Conservation (phyloP, 2,113 vertebrate genomes). For the Cinclus cinclus region DNA sequence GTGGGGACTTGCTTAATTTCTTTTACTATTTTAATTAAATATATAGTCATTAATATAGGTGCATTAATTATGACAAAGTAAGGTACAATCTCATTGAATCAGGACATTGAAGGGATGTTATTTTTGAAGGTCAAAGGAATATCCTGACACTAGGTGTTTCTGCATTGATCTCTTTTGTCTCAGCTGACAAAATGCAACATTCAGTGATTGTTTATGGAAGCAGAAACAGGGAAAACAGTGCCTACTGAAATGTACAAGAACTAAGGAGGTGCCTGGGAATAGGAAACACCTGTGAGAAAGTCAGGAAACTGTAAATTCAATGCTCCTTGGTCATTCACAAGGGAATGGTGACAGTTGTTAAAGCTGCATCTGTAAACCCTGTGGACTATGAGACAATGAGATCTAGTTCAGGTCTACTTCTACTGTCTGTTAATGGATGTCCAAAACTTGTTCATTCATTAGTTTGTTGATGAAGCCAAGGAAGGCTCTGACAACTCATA, state of each 20-base stretch:
- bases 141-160: neutral
- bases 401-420: neutral
- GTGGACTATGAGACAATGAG: neutral
- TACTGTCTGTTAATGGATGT: too few species aligned
- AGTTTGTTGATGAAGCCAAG: neutral
- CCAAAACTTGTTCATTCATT: neutral
- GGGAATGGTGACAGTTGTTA: neutral
- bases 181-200: neutral
- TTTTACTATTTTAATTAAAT: neutral
- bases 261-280: neutral
- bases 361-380: neutral
- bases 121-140: neutral
- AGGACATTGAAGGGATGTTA: neutral
- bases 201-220: neutral
- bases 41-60: neutral
- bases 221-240: neutral
- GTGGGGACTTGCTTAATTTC: neutral
- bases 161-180: neutral
- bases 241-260: neutral
- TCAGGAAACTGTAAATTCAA: neutral
- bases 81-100: neutral
- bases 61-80: neutral
- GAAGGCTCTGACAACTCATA: neutral
- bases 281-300: constrained; percentile 22
- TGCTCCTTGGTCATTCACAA: neutral